These are phyloP conservation scores for Sanderia malayensis DNA, from an alignment of 30 jellyfish, hydroid and myxozoan species.

Conservation along the genomic window DNA sequence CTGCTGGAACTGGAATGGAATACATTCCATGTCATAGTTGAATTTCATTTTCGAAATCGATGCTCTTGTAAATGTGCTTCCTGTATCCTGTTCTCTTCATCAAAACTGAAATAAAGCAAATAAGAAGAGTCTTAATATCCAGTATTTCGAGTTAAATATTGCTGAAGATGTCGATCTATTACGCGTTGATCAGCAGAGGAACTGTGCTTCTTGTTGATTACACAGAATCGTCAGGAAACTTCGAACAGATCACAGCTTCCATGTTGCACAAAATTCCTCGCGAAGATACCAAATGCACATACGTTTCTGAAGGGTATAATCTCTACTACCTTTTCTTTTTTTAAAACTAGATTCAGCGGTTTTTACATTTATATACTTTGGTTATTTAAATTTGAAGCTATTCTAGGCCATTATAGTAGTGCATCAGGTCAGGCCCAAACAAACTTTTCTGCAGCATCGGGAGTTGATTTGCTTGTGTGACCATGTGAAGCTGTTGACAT, in stretches of 20 bases:
- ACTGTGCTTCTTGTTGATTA: slow-evolving; percentile 72
- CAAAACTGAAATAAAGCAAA: not conserved
- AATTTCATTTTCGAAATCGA: too few species aligned
- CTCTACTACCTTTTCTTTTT: not conserved
- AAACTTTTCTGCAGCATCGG: too few species aligned
- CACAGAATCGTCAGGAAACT: slow-evolving; percentile 82
- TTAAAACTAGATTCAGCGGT: too few species aligned
- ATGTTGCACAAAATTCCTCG: slow-evolving; percentile 61
- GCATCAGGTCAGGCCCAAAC: too few species aligned
- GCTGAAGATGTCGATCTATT: slow-evolving; percentile 72
- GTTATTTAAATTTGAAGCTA: not conserved
- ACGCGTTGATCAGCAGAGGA: slow-evolving; percentile 79
- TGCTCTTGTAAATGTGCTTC: too few species aligned
- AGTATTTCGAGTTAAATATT: not conserved
- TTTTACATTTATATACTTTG: not conserved
- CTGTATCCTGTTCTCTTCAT: too few species aligned
- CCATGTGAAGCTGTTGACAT: too few species aligned
- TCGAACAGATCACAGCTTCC: slow-evolving; percentile 70
- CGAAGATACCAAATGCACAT: slow-evolving; percentile 77
- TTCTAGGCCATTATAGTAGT: too few species aligned
- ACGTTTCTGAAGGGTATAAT: slow-evolving; percentile 75
- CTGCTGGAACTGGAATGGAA: too few species aligned
- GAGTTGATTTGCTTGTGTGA: too few species aligned
- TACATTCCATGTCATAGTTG: too few species aligned
- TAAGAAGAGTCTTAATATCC: too few species aligned